Conservation (phyloP, 23 tunicate genomes). For the Corella eumyota region DNA sequence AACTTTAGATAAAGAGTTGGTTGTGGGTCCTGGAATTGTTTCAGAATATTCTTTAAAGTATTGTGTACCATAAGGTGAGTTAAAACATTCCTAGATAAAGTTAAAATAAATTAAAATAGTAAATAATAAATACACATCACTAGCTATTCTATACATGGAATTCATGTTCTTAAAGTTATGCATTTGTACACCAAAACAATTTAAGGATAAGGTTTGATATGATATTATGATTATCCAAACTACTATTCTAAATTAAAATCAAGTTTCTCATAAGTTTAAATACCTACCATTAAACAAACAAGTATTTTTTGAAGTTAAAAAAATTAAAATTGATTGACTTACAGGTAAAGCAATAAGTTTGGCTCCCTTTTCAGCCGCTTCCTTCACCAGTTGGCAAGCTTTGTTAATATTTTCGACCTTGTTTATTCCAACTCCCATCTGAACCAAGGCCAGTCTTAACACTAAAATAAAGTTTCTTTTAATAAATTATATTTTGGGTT, state of each 20-base stretch:
- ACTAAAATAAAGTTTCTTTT: constrained; percentile 8
- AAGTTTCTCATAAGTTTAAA: too few relatives aligned
- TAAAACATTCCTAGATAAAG: constrained; percentile 82
- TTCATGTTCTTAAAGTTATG: too few relatives aligned
- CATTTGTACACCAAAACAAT: too few relatives aligned
- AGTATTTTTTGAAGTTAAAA: too few relatives aligned
- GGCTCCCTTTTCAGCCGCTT: constrained; percentile 88
- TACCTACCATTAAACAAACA: too few relatives aligned
- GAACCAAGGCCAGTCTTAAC: constrained; percentile 76
- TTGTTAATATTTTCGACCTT: constrained; percentile 72
- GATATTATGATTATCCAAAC: too few relatives aligned
- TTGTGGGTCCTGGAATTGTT: constrained; percentile 82
- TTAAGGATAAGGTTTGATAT: too few relatives aligned
- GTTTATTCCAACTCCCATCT: constrained; percentile 90
- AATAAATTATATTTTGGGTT: too few relatives aligned
- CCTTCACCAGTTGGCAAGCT: constrained; percentile 67
- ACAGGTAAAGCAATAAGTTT: constrained; percentile 87
- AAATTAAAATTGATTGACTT: constrained; percentile 16
- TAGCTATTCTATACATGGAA: too few relatives aligned
- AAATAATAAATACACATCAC: too few relatives aligned
- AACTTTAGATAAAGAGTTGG: constrained; percentile 40
- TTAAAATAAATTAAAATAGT: too few relatives aligned
- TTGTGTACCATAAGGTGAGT: constrained; percentile 94
- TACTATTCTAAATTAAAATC: too few relatives aligned
- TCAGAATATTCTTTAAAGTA: constrained; percentile 95